Percentiles rank a stretch among this genome's conserved stretches.
phyloP scores from a whole-genome alignment of 2,888 invertebrate species.

The Slavum lentiscoides region DNA sequence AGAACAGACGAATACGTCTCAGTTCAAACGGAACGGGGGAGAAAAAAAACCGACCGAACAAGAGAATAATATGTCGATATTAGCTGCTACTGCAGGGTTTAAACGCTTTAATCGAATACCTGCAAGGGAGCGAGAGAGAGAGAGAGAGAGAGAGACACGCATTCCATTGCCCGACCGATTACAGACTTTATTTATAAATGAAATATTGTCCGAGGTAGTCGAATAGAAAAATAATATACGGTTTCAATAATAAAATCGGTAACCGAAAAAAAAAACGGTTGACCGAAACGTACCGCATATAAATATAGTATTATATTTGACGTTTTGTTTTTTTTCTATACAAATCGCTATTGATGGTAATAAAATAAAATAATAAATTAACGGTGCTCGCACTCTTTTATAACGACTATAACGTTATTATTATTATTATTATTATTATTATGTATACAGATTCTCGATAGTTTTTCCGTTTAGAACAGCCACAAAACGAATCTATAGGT shows the following conservation, averaged over 20 bases:
- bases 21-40: slow-evolving; percentile 11
- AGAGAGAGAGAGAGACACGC: slow-evolving; percentile 23
- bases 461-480: too few relatives aligned
- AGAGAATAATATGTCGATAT: background rate
- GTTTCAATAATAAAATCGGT: slow-evolving; percentile 23
- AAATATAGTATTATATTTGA: slow-evolving; percentile 2
- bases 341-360: background rate
- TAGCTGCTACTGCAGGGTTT: slow-evolving; percentile 18
- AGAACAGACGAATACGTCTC: slow-evolving; percentile 43
- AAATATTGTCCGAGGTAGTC: background rate
- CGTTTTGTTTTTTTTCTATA: slow-evolving; percentile 2
- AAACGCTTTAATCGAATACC: slow-evolving; percentile 49
- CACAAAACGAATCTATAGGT: too few relatives aligned
- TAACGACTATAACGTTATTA: too few relatives aligned
- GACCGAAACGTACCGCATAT: background rate
- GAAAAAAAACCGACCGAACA: background rate
- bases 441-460: too few relatives aligned
- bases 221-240: background rate
- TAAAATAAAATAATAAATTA: too few relatives aligned
- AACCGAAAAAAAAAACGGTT: slow-evolving; percentile 29
- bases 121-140: slow-evolving; percentile 5
- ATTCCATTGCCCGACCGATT: slow-evolving; percentile 45
- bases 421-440: too few relatives aligned
- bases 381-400: too few relatives aligned
- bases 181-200: background rate